A percentile compares a stretch with the other conserved stretches of the same genome.
Evolutionary conservation across 2,888 invertebrate genomes (phyloP).

Genomic region (Ramazzottius varieornatus): DNA sequence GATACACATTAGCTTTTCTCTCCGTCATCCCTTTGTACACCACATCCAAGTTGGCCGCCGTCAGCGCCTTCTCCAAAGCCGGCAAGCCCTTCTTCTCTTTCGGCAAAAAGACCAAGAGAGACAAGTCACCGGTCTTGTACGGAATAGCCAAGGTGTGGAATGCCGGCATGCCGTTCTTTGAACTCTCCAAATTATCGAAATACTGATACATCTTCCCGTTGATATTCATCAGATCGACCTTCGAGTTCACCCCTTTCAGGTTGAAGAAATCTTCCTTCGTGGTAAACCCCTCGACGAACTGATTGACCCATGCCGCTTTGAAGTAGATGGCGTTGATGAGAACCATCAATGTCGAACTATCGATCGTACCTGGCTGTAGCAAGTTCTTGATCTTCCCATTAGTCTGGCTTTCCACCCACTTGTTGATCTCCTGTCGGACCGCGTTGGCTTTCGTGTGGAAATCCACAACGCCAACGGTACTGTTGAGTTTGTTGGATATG

Average conservation of each 20-base stretch:
- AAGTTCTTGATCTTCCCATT: slow-evolving; percentile 29
- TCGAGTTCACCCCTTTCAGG: slow-evolving; percentile 7
- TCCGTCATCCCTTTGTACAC: slow-evolving; percentile 15
- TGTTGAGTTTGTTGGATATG: slow-evolving; percentile 33
- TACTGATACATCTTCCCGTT: neutral
- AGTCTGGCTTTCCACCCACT: slow-evolving; percentile 6
- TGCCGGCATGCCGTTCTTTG: too few relatives aligned
- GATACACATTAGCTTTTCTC: slow-evolving; percentile 36
- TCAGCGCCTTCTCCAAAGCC: slow-evolving; percentile 11
- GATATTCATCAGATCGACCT: neutral
- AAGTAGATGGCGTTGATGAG: slow-evolving; percentile 13
- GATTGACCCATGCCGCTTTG: slow-evolving; percentile 12
- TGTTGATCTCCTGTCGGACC: slow-evolving; percentile 5
- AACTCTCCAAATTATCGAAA: neutral
- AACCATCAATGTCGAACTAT: slow-evolving; percentile 8
- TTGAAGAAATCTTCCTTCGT: slow-evolving; percentile 10
- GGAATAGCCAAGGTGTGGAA: neutral
- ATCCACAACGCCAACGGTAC: slow-evolving; percentile 25
- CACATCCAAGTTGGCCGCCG: slow-evolving; percentile 14
- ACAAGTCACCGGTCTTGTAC: neutral
- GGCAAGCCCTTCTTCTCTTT: neutral
- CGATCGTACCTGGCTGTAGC: slow-evolving; percentile 19
- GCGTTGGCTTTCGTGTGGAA: slow-evolving; percentile 28
- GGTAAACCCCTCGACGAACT: slow-evolving; percentile 10
- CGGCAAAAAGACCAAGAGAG: neutral